Evolutionary conservation across 1,140 invertebrate species (phyloP).

Genomic region (Zaprionus camerounensis): DNA sequence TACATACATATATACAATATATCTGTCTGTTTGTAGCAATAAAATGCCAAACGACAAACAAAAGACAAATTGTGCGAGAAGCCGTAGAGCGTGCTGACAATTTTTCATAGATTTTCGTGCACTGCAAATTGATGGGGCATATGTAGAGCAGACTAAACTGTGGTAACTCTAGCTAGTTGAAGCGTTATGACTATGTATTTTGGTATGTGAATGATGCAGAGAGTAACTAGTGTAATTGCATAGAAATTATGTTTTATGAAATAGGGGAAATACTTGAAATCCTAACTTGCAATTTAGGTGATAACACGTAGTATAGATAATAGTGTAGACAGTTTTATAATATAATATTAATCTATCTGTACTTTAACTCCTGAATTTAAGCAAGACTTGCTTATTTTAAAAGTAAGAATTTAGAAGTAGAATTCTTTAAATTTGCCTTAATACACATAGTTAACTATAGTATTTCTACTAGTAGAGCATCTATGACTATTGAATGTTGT

Average conservation of each 20-base stretch:
- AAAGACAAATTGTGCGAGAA: constrained; percentile 63
- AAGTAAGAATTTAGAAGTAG: no score
- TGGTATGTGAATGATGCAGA: not conserved
- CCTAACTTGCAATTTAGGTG: no score
- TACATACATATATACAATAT: constrained; percentile 17
- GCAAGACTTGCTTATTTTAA: no score
- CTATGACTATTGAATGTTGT: no score
- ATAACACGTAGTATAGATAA: no score
- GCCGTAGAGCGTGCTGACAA: constrained; percentile 55
- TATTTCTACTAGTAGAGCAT: no score
- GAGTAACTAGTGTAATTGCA: not conserved
- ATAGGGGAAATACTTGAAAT: no score
- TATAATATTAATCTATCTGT: no score
- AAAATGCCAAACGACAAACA: constrained; percentile 56
- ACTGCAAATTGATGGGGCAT: constrained; percentile 13
- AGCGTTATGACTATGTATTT: not conserved
- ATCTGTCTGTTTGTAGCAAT: constrained; percentile 29
- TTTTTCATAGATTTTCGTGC: constrained; percentile 54
- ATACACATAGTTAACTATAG: no score
- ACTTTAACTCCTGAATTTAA: no score
- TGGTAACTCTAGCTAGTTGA: not conserved
- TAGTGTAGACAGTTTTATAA: no score
- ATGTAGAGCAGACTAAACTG: not conserved
- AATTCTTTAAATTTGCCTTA: no score
- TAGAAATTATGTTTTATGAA: not conserved